Base-by-base conservation (phyloP, 1,140 invertebrate genomes). In the Hetaerina americana region DNA sequence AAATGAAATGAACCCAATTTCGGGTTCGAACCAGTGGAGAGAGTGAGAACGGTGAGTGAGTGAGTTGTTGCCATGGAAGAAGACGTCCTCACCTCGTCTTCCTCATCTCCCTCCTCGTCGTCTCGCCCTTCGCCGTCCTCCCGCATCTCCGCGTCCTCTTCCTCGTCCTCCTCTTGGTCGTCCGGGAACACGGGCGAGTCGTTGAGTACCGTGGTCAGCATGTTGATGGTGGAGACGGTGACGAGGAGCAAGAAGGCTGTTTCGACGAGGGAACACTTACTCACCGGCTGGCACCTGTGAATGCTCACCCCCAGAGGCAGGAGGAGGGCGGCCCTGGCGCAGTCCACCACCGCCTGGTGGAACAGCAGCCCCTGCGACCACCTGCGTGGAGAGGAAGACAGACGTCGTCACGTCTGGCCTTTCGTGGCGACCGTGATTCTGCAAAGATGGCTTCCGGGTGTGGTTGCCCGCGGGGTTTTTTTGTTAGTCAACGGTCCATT, bases 171-270 rank as follows among this genome's bases (percentile, higher is more conserved):
- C 8, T 73, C 72, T 49, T 78, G 78, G 22, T 79, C 76, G 72
- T 82, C 78, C 0, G 92, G 92, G 78, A 94, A 90, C 67, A 94
- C 89, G 5, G 92, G 93, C 69, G 92, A 92, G 81, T 95, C 92
- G 81, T 95, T 95, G 66, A 95, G 85, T 0, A 95, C 90, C 18
- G 92, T 92, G 18, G 92, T 95, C 73, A 95, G 85, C 87, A 95
- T 92, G 82, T 95, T 95, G 77, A 95, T 91, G 0, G 92, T 94
- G 22, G 92, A 93, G 25, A 94, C 92, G 27, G 93, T 95, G 72
- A 95, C 91, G 73, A 96, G 83, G 70, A 96, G 85, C 0, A 96
- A 85, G 80, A 95, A 96, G 8, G 92, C 91, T 18, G 92, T 94
- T 79, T 95, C 93, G 10, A 95, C 88, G n/a, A 94, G 81, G 18